phyloP scores from a whole-genome alignment of 2,797 vertebrate genomes.

The Coccyzus lansbergi region DNA sequence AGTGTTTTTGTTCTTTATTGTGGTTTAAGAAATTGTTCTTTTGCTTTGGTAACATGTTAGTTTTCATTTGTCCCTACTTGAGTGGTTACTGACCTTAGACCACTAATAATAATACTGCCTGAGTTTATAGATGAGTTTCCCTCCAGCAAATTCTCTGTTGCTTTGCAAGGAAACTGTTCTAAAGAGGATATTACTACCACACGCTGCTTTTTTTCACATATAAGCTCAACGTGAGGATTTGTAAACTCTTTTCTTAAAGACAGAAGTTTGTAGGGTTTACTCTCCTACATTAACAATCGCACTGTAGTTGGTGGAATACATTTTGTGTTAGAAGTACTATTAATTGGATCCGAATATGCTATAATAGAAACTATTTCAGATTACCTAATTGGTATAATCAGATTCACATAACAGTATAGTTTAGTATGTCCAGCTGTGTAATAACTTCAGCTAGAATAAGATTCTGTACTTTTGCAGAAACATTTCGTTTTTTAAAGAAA shows the following conservation, averaged over 20 bases:
- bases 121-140: neutral
- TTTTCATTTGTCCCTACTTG: neutral
- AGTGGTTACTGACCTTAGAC: neutral
- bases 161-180: neutral
- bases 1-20: neutral
- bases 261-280: neutral
- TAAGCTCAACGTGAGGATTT: neutral
- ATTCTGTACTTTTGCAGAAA: neutral
- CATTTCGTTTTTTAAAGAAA: neutral
- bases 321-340: neutral
- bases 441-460: neutral
- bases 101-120: neutral
- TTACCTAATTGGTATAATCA: neutral
- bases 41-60: neutral
- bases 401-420: neutral
- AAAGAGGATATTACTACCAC: neutral
- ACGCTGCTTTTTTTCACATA: neutral
- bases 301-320: neutral
- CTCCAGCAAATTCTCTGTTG: neutral
- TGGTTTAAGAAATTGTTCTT: neutral
- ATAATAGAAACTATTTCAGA: neutral
- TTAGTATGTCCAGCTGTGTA: neutral
- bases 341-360: neutral
- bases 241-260: neutral
- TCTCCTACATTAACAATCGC: neutral